Conservation (phyloP, 2,888 invertebrate genomes). For the Holacanthella duospinosa region DNA sequence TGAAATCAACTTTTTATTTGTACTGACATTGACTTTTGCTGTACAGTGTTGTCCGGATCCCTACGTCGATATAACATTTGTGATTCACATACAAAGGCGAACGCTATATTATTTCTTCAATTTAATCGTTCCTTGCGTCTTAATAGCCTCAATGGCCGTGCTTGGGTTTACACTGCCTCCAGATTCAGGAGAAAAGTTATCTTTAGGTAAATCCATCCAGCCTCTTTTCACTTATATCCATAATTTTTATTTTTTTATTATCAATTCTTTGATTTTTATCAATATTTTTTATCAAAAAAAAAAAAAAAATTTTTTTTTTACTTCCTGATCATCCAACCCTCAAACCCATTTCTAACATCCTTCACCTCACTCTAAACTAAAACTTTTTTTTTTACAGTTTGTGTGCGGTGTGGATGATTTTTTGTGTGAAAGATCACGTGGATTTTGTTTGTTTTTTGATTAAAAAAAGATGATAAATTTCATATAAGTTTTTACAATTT, state of each 20-base stretch:
- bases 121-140: slow-evolving; percentile 95
- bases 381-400: too few species aligned
- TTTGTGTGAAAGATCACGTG: too few species aligned
- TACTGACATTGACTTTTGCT: slow-evolving; percentile 10
- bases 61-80: slow-evolving; percentile 89
- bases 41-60: slow-evolving; percentile 23
- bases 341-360: too few species aligned
- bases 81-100: slow-evolving; percentile 88
- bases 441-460: too few species aligned
- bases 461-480: too few species aligned
- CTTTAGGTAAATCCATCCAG: slow-evolving; percentile 57
- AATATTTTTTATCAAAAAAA: background rate
- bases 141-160: slow-evolving; percentile 97
- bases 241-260: background rate
- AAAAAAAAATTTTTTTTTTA: background rate
- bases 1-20: too few species aligned
- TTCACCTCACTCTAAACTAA: too few species aligned
- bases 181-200: slow-evolving; percentile 92
- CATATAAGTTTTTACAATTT: too few species aligned
- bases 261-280: background rate
- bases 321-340: too few species aligned
- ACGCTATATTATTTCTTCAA: slow-evolving; percentile 99
- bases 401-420: too few species aligned
- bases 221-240: background rate
- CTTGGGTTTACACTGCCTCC: slow-evolving; percentile 96